phyloP scores from a whole-genome alignment of 1,140 invertebrate species.

The Temnothorax nylanderi region DNA sequence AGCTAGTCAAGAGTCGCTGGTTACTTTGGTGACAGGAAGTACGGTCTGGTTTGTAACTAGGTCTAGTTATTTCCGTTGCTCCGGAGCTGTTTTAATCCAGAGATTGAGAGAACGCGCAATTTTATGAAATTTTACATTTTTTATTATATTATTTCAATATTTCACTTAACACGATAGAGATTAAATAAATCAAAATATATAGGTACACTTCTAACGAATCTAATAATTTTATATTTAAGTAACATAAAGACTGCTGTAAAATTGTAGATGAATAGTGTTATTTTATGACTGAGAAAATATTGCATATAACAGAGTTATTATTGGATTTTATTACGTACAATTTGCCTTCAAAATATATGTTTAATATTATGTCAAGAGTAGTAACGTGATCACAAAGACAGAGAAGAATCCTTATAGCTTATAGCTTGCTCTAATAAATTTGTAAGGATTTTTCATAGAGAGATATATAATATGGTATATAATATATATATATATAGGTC shows the following conservation, averaged over 20 bases:
- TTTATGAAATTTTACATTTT: not conserved
- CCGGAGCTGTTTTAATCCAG: not conserved
- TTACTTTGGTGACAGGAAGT: not conserved
- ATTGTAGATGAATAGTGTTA: not conserved
- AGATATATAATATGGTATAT: not conserved
- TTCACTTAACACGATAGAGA: not conserved
- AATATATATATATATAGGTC: not conserved
- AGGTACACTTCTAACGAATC: not conserved
- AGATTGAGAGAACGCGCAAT: not conserved
- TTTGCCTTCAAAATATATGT: conserved; percentile 45
- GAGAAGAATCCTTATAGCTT: not conserved
- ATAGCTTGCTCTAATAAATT: conserved; percentile 36
- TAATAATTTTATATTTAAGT: not conserved
- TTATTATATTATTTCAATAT: not conserved
- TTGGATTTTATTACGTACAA: conserved; percentile 41
- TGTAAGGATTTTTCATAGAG: conserved; percentile 13
- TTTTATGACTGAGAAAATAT: not conserved
- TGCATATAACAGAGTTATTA: conserved; percentile 14
- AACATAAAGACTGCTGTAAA: not conserved
- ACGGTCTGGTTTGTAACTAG: not conserved
- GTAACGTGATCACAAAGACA: conserved; percentile 28
- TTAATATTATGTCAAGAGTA: conserved; percentile 22
- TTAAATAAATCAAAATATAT: not conserved
- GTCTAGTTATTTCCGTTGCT: conserved; percentile 11
- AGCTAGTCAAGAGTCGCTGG: not conserved